Conservation (phyloP, 2,888 invertebrate species). For the Pyrocoelia pectoralis region DNA sequence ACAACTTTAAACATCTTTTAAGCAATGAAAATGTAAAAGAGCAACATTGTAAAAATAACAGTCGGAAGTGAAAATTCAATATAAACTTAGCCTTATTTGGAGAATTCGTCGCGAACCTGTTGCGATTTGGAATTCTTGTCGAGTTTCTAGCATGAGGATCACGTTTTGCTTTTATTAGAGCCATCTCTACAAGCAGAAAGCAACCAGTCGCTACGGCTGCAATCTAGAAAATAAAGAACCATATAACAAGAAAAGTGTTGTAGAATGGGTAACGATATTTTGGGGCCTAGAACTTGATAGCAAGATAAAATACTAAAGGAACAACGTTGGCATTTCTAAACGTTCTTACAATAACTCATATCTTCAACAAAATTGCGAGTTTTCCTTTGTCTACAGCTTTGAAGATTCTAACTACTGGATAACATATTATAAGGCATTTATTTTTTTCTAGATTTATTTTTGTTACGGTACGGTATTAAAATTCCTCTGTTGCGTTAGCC, state of each 20-base stretch:
- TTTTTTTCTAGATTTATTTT: slow-evolving; percentile 4
- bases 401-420: slow-evolving; percentile 8
- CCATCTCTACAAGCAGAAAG: slow-evolving; percentile 54
- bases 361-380: slow-evolving; percentile 10
- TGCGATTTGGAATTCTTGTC: slow-evolving; percentile 56
- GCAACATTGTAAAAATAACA: slow-evolving; percentile 25
- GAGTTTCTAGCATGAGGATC: slow-evolving; percentile 53
- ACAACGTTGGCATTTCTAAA: slow-evolving; percentile 16
- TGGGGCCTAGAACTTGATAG: slow-evolving; percentile 21
- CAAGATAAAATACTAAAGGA: slow-evolving; percentile 23
- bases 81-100: slow-evolving; percentile 42
- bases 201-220: slow-evolving; percentile 53
- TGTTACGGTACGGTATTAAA: slow-evolving; percentile 7
- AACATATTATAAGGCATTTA: slow-evolving; percentile 13
- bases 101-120: slow-evolving; percentile 51
- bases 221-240: slow-evolving; percentile 54
- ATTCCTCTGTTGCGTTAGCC: background rate
- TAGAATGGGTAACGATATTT: slow-evolving; percentile 39
- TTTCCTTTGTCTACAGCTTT: slow-evolving; percentile 11
- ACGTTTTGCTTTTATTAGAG: slow-evolving; percentile 58
- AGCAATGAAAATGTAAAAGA: slow-evolving; percentile 25
- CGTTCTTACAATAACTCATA: slow-evolving; percentile 7
- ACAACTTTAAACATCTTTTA: slow-evolving; percentile 12
- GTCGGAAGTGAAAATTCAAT: slow-evolving; percentile 53
- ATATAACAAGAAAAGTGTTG: slow-evolving; percentile 49